Percentiles rank a stretch among this genome's conserved stretches.
Evolutionary conservation across 30 jellyfish, hydroid and myxozoan genomes (phyloP).

Genomic region (Cassiopea andromeda): DNA sequence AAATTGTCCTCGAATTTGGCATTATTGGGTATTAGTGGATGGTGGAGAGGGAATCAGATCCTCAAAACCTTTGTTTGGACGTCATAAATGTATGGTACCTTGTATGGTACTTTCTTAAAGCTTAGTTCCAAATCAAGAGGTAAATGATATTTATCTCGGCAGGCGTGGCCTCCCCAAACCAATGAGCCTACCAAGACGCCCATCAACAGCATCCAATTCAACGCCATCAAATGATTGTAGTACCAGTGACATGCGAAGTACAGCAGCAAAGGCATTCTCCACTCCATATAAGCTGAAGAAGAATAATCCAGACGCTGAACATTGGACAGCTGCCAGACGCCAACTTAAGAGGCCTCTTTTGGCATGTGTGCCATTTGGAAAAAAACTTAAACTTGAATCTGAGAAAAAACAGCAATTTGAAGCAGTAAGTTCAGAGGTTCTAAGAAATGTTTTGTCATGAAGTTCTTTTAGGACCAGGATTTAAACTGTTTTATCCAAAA

Average conservation of each 20-base stretch:
- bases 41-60: too few relatives aligned
- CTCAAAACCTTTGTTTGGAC: too few relatives aligned
- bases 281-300: slow-evolving; percentile 38
- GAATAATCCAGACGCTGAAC: neutral
- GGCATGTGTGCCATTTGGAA: slow-evolving; percentile 68
- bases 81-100: too few relatives aligned
- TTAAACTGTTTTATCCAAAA: too few relatives aligned
- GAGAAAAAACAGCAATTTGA: neutral
- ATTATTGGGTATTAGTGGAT: too few relatives aligned
- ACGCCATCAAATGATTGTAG: neutral
- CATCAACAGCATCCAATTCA: neutral
- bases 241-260: neutral
- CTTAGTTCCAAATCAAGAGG: neutral
- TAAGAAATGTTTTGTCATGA: neutral
- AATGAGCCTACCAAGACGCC: neutral
- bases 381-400: slow-evolving; percentile 29
- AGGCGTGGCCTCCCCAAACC: slow-evolving; percentile 16
- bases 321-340: neutral
- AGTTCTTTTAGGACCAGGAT: neutral
- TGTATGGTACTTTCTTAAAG: too few relatives aligned
- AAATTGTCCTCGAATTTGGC: too few relatives aligned
- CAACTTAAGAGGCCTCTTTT: slow-evolving; percentile 42
- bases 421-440: neutral
- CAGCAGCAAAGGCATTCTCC: slow-evolving; percentile 42
- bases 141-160: neutral